Conservation (phyloP, 2,888 invertebrate genomes). For the Sphaeridia pumilis region DNA sequence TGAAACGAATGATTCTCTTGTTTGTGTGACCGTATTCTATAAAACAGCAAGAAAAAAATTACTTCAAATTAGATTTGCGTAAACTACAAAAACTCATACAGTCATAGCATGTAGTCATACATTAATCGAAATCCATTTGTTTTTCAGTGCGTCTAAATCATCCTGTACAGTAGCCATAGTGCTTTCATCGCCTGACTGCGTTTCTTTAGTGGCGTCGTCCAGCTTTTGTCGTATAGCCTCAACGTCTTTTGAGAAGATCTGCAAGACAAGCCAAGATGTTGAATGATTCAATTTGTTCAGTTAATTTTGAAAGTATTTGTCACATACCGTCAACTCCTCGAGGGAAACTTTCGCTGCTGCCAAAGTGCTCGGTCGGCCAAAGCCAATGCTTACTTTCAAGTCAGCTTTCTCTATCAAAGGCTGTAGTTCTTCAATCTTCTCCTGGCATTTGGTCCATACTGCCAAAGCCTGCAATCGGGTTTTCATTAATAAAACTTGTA, state of each 20-base stretch:
- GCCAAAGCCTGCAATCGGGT: slow-evolving; percentile 18
- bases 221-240: slow-evolving; percentile 62
- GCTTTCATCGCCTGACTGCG: slow-evolving; percentile 53
- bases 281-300: no score
- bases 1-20: slow-evolving; percentile 64
- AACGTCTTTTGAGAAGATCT: slow-evolving; percentile 62
- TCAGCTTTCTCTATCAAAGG: slow-evolving; percentile 85
- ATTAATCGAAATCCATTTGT: slow-evolving; percentile 62
- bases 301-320: background rate
- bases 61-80: background rate
- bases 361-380: slow-evolving; percentile 63
- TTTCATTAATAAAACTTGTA: background rate
- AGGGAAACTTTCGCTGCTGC: slow-evolving; percentile 52
- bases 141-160: slow-evolving; percentile 71
- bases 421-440: slow-evolving; percentile 56
- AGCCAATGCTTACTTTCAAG: slow-evolving; percentile 56
- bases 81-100: background rate
- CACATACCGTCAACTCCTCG: slow-evolving; percentile 24
- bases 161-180: slow-evolving; percentile 66
- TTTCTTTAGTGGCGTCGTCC: slow-evolving; percentile 59
- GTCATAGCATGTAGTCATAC: slow-evolving; percentile 21
- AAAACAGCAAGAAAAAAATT: background rate
- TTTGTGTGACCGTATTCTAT: slow-evolving; percentile 65
- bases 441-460: slow-evolving; percentile 32
- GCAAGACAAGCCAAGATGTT: no score